Percentiles rank a stretch among this genome's conserved stretches.
These are phyloP conservation scores for Malachius bipustulatus DNA, from an alignment of 2,888 invertebrate species.

Conservation along the genomic window DNA sequence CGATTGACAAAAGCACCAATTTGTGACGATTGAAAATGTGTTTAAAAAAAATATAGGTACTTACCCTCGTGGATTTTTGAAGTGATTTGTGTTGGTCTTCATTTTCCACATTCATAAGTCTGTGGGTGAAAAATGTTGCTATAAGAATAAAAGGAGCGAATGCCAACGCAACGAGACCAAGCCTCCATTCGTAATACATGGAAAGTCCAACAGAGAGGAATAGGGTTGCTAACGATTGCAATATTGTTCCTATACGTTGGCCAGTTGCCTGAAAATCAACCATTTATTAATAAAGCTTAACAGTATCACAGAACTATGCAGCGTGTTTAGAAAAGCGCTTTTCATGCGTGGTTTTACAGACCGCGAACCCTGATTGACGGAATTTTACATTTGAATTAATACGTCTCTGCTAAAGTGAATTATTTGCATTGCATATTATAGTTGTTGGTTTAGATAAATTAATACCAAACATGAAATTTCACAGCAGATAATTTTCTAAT, in stretches of 20 bases:
- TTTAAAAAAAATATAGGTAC: too few species aligned
- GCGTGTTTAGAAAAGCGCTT: too few species aligned
- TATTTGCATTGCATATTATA: too few species aligned
- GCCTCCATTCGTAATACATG: constrained; percentile 61
- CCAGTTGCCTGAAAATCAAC: constrained; percentile 54
- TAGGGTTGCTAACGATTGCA: constrained; percentile 61
- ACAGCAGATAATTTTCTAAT: too few species aligned
- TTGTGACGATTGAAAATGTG: too few species aligned
- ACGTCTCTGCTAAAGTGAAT: too few species aligned
- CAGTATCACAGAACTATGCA: constrained; percentile 1
- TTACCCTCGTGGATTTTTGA: constrained; percentile 60
- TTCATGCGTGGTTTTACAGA: too few species aligned
- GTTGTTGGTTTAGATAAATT: too few species aligned
- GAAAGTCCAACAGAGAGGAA: constrained; percentile 51
- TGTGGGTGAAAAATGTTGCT: constrained; percentile 55
- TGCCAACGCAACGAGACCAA: constrained; percentile 58
- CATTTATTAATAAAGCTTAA: background rate
- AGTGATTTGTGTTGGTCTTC: constrained; percentile 55
- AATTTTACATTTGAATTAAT: too few species aligned
- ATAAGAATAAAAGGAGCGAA: constrained; percentile 61
- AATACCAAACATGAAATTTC: too few species aligned
- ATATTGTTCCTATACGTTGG: constrained; percentile 63
- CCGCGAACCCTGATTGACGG: too few species aligned
- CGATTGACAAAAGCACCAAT: too few species aligned
- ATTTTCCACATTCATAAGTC: constrained; percentile 53